Evolutionary conservation across 1,140 invertebrate genomes (phyloP).

Genomic region (Carcinoscorpius rotundicauda): DNA sequence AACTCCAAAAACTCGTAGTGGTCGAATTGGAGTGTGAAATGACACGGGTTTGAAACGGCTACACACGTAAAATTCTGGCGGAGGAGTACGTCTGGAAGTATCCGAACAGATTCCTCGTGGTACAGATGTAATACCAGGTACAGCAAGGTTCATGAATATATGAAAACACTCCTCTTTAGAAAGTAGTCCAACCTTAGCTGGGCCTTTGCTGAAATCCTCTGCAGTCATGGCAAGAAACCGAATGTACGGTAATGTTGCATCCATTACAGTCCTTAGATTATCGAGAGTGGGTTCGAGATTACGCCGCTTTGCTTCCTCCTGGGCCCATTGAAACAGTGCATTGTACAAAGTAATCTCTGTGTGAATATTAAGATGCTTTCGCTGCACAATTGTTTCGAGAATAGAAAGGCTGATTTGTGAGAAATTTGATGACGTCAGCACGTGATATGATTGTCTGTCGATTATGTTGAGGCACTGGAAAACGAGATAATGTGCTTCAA

Average conservation of each 20-base stretch:
- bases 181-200: constrained; percentile 22
- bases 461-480: constrained; percentile 28
- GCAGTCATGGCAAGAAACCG: constrained; percentile 27
- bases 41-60: constrained; percentile 23
- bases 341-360: constrained; percentile 27
- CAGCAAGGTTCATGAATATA: constrained; percentile 28
- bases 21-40: constrained; percentile 22
- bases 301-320: constrained; percentile 24
- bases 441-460: constrained; percentile 27
- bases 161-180: constrained; percentile 25
- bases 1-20: constrained; percentile 19
- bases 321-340: constrained; percentile 25
- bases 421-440: constrained; percentile 21
- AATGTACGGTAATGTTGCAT: constrained; percentile 15
- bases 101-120: constrained; percentile 24
- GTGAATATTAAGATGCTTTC: constrained; percentile 26
- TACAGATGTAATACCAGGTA: constrained; percentile 25
- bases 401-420: constrained; percentile 22
- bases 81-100: constrained; percentile 21
- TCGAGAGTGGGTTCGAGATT: constrained; percentile 19
- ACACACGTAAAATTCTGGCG: constrained; percentile 26
- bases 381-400: constrained; percentile 24
- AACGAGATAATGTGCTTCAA: constrained; percentile 26
- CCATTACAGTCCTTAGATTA: constrained; percentile 12
- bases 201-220: constrained; percentile 26